Percentiles rank a stretch among this genome's conserved stretches.
Evolutionary conservation across 2,888 invertebrate species (phyloP).

Genomic region (Oscheius sp.): DNA sequence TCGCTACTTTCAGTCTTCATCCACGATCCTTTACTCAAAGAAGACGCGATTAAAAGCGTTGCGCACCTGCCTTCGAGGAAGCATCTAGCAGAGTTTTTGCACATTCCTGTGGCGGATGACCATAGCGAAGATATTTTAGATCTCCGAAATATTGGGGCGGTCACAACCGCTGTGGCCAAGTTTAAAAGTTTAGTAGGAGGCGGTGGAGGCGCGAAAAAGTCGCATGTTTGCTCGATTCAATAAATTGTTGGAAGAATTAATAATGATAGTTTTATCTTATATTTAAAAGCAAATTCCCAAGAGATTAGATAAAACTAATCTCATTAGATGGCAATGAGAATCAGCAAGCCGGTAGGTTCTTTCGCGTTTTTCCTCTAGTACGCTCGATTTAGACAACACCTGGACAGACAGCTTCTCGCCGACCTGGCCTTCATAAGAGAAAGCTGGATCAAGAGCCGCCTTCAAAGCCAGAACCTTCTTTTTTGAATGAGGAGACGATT

Average conservation of each 20-base stretch:
- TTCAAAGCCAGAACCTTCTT: too few species aligned
- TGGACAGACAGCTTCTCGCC: too few species aligned
- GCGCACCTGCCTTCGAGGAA: constrained; percentile 54
- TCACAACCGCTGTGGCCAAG: constrained; percentile 60
- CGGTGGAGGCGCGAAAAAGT: constrained; percentile 45
- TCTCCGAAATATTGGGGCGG: constrained; percentile 58
- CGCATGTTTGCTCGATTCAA: constrained; percentile 47
- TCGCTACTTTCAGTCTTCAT: constrained; percentile 59
- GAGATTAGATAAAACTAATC: too few species aligned
- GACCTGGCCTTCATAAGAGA: too few species aligned
- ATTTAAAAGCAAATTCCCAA: neutral
- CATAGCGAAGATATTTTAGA: constrained; percentile 53
- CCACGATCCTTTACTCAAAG: constrained; percentile 44
- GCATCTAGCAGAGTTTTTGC: constrained; percentile 62
- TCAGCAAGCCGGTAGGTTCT: too few species aligned
- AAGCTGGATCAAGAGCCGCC: too few species aligned
- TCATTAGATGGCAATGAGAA: too few species aligned
- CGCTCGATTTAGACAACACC: too few species aligned
- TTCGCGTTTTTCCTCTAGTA: too few species aligned
- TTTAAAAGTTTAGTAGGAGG: constrained; percentile 54
- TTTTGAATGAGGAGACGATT: too few species aligned
- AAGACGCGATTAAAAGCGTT: constrained; percentile 46
- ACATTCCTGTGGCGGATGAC: constrained; percentile 51
- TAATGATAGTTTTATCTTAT: neutral
- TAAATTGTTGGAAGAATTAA: neutral